Percentiles rank a stretch among this genome's conserved stretches.
Conservation (phyloP, 2,888 invertebrate genomes). For the Peribatodes rhomboidaria region DNA sequence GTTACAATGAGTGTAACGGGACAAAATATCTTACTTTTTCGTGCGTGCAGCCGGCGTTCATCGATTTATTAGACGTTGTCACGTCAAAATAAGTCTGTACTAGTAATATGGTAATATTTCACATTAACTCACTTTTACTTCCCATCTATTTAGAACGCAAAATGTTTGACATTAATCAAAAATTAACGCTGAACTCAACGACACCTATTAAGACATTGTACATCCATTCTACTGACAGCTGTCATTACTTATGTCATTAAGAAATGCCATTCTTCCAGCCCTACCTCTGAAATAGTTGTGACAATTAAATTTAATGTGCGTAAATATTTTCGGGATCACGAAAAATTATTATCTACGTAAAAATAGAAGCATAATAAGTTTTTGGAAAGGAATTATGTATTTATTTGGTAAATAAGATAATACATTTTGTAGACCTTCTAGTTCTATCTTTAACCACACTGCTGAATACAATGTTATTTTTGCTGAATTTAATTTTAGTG, state of each 20-base stretch:
- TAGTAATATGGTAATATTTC: too few relatives aligned
- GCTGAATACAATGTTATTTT: too few relatives aligned
- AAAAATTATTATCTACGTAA: slow-evolving; percentile 53
- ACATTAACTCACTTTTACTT: not conserved
- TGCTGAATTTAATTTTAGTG: too few relatives aligned
- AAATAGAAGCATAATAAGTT: slow-evolving; percentile 7
- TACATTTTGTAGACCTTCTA: too few relatives aligned
- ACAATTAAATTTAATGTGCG: slow-evolving; percentile 34
- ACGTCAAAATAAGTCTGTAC: too few relatives aligned
- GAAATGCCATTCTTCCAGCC: slow-evolving; percentile 46
- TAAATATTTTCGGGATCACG: slow-evolving; percentile 38
- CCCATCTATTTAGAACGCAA: slow-evolving; percentile 41
- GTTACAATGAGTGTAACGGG: too few relatives aligned
- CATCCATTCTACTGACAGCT: slow-evolving; percentile 60
- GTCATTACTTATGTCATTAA: slow-evolving; percentile 57
- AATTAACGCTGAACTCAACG: slow-evolving; percentile 42
- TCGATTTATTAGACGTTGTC: too few relatives aligned
- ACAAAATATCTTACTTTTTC: too few relatives aligned
- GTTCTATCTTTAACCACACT: too few relatives aligned
- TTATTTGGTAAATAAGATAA: too few relatives aligned
- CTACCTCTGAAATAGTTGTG: slow-evolving; percentile 25
- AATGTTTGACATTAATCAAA: slow-evolving; percentile 50
- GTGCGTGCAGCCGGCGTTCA: too few relatives aligned
- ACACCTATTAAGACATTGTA: slow-evolving; percentile 55
- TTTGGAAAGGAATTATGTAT: too few relatives aligned